Conservation (phyloP, 2,113 vertebrate genomes). For the Alexandromys fortis region DNA sequence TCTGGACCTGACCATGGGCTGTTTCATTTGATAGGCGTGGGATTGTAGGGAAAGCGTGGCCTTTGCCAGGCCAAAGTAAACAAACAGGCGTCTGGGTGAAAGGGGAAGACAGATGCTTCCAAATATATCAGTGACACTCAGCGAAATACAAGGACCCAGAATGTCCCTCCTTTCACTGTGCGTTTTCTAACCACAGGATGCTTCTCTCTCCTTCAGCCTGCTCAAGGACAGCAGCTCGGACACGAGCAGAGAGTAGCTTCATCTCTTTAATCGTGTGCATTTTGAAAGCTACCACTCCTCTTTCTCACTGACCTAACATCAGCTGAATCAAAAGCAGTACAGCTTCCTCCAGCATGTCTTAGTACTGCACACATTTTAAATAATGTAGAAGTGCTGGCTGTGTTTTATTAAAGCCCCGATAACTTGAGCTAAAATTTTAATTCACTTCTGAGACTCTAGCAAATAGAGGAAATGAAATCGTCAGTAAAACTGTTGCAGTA, state of each 20-base stretch:
- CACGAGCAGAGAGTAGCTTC: constrained; percentile 4
- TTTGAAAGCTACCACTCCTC: background rate
- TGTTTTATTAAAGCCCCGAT: constrained; percentile 30
- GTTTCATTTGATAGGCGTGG: background rate
- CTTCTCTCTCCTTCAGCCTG: constrained; percentile 74
- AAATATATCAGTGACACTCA: constrained; percentile 75
- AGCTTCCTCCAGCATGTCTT: constrained; percentile 32
- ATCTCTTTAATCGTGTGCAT: constrained; percentile 53
- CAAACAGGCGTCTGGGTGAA: constrained; percentile 56
- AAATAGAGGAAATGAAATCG: constrained; percentile 75
- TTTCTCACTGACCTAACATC: background rate
- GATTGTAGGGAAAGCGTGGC: background rate
- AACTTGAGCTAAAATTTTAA: constrained; percentile 31
- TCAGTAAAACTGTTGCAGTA: constrained; percentile 74
- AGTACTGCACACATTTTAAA: background rate
- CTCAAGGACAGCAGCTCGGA: constrained; percentile 54
- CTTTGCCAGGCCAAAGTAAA: constrained; percentile 66
- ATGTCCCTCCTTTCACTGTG: constrained; percentile 7
- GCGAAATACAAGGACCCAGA: background rate
- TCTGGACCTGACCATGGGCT: background rate
- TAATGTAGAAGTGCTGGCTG: background rate
- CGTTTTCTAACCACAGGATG: constrained; percentile 73
- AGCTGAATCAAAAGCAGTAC: background rate
- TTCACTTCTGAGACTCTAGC: constrained; percentile 22
- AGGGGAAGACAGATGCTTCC: constrained; percentile 73